phyloP scores from a whole-genome alignment of 2,113 vertebrate genomes.

The Corythoichthys haematopterus region DNA sequence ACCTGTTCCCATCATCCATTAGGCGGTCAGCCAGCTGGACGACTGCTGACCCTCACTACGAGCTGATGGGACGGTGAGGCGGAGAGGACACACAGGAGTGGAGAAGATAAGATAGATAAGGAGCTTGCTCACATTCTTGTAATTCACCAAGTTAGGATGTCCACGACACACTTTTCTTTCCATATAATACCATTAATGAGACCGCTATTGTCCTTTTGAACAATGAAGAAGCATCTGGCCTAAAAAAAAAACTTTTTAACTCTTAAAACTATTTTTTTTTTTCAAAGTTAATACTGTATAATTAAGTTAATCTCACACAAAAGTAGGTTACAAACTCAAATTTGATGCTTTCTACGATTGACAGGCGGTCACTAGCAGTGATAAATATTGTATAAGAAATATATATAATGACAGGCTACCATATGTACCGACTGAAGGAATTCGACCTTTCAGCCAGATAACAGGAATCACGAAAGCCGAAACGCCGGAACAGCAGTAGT shows the following conservation, averaged over 20 bases:
- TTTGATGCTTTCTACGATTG: too few species aligned
- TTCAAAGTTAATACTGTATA: too few species aligned
- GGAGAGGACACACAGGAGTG: constrained; percentile 30
- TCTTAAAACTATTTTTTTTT: too few species aligned
- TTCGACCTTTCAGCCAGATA: too few species aligned
- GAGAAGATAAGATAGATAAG: constrained; percentile 43
- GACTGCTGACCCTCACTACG: constrained; percentile 54
- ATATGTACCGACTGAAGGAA: too few species aligned
- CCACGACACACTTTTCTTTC: background rate
- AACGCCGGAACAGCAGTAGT: too few species aligned
- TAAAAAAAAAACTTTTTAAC: background rate
- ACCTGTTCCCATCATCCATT: constrained; percentile 65
- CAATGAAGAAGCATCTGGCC: constrained; percentile 44
- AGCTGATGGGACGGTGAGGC: constrained; percentile 33
- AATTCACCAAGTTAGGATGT: constrained; percentile 16
- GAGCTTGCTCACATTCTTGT: constrained; percentile 31
- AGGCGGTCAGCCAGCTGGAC: constrained; percentile 59
- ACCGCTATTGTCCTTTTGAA: constrained; percentile 5
- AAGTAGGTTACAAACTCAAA: too few species aligned
- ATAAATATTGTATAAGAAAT: too few species aligned
- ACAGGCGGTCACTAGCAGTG: too few species aligned
- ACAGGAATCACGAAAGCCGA: too few species aligned
- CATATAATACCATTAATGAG: background rate
- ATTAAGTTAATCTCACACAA: too few species aligned
- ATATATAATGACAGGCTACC: too few species aligned